Conservation (phyloP, 1,140 invertebrate genomes). For the Cyrtorhinus lividipennis region DNA sequence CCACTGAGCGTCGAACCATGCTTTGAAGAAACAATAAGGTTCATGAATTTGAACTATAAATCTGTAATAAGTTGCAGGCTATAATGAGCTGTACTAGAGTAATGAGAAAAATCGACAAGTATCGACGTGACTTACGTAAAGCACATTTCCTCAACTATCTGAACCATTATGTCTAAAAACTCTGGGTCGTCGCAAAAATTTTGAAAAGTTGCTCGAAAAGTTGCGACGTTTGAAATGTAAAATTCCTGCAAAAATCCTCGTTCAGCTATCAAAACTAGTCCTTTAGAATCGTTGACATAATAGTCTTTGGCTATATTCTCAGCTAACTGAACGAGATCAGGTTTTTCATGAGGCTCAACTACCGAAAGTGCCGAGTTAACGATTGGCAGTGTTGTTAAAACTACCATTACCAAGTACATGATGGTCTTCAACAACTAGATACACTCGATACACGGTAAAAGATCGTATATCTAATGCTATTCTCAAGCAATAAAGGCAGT, state of each 20-base stretch:
- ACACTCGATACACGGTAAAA: too few species aligned
- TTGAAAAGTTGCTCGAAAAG: not conserved
- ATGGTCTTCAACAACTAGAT: too few species aligned
- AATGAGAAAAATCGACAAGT: not conserved
- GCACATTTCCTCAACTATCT: not conserved
- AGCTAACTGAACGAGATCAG: too few species aligned
- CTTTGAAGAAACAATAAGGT: conserved; percentile 1
- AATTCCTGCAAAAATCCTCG: not conserved
- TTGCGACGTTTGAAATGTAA: not conserved
- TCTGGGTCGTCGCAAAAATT: not conserved
- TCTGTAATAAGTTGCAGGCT: too few species aligned
- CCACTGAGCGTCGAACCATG: not conserved
- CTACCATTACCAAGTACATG: too few species aligned
- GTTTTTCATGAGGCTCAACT: too few species aligned
- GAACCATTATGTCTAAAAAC: not conserved
- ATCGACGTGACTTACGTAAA: not conserved
- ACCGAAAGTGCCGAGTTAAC: too few species aligned
- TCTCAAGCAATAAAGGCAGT: too few species aligned
- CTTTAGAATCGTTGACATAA: not conserved
- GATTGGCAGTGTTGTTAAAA: too few species aligned
- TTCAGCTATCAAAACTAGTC: not conserved
- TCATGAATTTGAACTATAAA: conserved; percentile 3
- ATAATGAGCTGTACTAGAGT: too few species aligned
- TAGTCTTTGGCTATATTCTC: not conserved
- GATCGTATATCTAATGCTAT: too few species aligned